Evolutionary conservation across 1,140 invertebrate genomes (phyloP).

Genomic region (Notospermus geniculatus): DNA sequence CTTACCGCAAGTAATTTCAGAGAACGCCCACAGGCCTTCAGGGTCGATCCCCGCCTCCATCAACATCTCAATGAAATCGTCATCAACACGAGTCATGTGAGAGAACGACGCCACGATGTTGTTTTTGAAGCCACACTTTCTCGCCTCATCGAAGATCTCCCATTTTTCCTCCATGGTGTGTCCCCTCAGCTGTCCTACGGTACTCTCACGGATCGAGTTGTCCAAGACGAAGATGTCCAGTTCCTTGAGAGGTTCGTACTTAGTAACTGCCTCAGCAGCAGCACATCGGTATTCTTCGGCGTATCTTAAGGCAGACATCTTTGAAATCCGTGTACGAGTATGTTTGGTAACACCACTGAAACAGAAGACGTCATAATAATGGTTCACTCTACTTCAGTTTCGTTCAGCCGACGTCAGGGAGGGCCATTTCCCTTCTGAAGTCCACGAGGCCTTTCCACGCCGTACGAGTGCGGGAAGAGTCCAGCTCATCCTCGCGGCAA

Average conservation of each 20-base stretch:
- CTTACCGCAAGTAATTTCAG: constrained; percentile 5
- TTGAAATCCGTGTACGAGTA: too few relatives aligned
- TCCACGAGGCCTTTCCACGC: too few relatives aligned
- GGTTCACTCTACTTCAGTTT: too few relatives aligned
- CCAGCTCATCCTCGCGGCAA: too few relatives aligned
- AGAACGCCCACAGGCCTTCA: constrained; percentile 4
- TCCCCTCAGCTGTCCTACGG: constrained; percentile 6
- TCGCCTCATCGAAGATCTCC: constrained; percentile 5
- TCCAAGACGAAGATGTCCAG: constrained; percentile 13
- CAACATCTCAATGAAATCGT: constrained; percentile 1
- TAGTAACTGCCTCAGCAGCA: not conserved
- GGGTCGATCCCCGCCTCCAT: constrained; percentile 1
- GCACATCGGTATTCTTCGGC: too few relatives aligned
- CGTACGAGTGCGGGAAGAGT: too few relatives aligned
- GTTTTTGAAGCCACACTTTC: constrained; percentile 8
- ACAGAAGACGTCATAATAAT: too few relatives aligned
- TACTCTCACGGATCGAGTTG: constrained; percentile 14
- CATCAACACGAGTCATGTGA: constrained; percentile 13
- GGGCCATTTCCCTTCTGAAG: too few relatives aligned
- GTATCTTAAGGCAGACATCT: too few relatives aligned
- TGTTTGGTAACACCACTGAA: too few relatives aligned
- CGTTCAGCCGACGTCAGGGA: too few relatives aligned
- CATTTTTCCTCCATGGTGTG: constrained; percentile 9
- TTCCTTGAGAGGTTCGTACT: not conserved
- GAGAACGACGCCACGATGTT: constrained; percentile 7